Evolutionary conservation across 2,113 vertebrate species (phyloP), one percentile per base, ranked within the genome.

Genomic region (Peromyscus polionotus): DNA sequence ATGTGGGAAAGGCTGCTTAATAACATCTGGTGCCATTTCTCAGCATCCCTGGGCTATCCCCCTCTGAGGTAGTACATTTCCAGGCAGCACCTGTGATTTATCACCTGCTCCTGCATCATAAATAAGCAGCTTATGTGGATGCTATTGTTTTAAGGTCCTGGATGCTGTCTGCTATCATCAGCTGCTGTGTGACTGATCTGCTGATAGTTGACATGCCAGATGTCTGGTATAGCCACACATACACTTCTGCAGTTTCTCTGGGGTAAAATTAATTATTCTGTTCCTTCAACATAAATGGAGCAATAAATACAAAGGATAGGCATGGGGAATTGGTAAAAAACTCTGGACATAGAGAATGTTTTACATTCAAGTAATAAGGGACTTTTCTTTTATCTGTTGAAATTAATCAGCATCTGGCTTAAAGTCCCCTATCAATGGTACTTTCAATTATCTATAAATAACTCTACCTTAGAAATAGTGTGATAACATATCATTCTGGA

Each of bases 101-200:
- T 85, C 77, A 51, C 36, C 12, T 31, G 48, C 61, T 91, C 72
- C 73, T 68, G 13, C 51, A 84, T 95, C 90, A 87, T 45, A 96
- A 89, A 95, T 89, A 93, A 88, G 51, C 75, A 75, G 16, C 86
- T 51, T 48, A 95, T 85, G 61, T 0, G 1, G 45, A 36, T 26
- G 57, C 33, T 72, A 17, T 85, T 91, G 54, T 51, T 79, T 79
- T 48, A 42, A 57, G 73, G 11, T 36, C n/a, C 88, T 87, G 42
- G 90, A 88, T 90, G 48, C 73, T 88, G 54, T 91, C 88, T 91
- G 68, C 68, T 90, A 17, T 93, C 85, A 75, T 92, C 61, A 88
- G 65, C 87, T 73, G 77, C 14, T 45, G 14, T 39, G 36, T 26
- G n/a, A 14, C 17, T n/a, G 26, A 77, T 85, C 26, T 48, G 72